Base-by-base conservation (phyloP, 2,797 vertebrate species). In the Mormyrops attenuatus region DNA sequence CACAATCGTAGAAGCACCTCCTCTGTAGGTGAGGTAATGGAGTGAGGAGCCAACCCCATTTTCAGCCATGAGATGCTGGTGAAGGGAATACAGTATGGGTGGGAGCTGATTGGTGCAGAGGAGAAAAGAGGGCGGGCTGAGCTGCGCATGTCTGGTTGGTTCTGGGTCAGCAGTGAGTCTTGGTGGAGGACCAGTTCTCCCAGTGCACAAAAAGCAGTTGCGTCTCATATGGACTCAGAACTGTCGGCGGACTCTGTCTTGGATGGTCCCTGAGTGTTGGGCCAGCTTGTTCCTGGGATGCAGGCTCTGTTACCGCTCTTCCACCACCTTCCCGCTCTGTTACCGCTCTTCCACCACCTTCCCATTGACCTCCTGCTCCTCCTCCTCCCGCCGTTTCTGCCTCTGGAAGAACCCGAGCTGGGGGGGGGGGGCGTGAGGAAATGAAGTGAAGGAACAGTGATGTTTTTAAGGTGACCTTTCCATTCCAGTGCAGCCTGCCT, bases 351-450 rank as follows among this genome's bases (percentile, higher is more conserved):
- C n/a, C n/a, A n/a, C n/a, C n/a, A n/a, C n/a, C n/a, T n/a, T n/a
- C n/a, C n/a, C n/a, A n/a, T 95, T 96, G 22, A 91, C 93, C 91
- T 95, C 96, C 90, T 90, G 94, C 92, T 96, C 95, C 0, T 95
- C 93, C 0, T 96, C 93, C 0, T 96, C 96, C 82, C 93, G 94
- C 89, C 95, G 93, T 90, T 96, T 97, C 92, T 96, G 97, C 92
- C 95, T 97, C 94, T 95, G 96, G 93, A 99, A 99, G 94, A 99
- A 99, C 73, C 98, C 98, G 1, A 99, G 96, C 98, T 99, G 95
- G 3, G 44, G 90, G 89, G 90, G 90, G 63, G n/a, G 69, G 55
- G 22, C 13, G 15, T 26, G 13, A 82, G 17, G 17, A 53, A n/a
- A 41, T n/a, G 3, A 7, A 60, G 26, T 26, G n/a, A 44, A 41